A percentile compares a stretch with the other conserved stretches of the same genome.
phyloP scores from a whole-genome alignment of 2,797 vertebrate species.

The Potorous gilbertii region DNA sequence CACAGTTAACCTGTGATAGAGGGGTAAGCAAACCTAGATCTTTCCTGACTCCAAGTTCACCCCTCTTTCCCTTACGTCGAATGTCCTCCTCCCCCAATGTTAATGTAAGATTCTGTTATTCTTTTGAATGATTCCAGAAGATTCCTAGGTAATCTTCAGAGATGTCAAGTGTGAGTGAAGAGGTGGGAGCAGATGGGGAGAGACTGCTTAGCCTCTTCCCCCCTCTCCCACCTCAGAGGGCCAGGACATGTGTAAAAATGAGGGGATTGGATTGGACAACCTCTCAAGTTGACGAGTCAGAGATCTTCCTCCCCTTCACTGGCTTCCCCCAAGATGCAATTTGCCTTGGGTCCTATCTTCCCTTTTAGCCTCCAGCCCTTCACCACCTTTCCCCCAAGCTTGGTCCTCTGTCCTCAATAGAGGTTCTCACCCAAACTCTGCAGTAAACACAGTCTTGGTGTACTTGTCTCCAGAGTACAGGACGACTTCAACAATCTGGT shows the following conservation, averaged over 20 bases:
- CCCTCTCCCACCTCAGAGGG: neutral
- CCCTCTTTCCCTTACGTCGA: neutral
- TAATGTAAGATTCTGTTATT: neutral
- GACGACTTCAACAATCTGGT: constrained; percentile 90
- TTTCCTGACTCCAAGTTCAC: neutral
- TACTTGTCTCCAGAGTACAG: constrained; percentile 95
- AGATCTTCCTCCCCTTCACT: neutral
- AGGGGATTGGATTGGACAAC: neutral
- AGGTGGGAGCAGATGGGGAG: neutral
- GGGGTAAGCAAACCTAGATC: neutral
- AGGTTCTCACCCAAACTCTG: constrained; percentile 90
- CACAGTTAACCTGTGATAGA: neutral
- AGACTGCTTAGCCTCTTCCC: neutral
- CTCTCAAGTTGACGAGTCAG: too few relatives aligned
- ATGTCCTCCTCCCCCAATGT: neutral
- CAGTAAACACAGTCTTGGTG: constrained; percentile 87
- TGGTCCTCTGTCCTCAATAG: neutral
- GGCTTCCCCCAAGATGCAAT: neutral
- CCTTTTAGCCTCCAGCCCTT: neutral
- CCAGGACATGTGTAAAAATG: too few relatives aligned
- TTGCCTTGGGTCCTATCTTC: neutral
- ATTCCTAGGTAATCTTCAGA: constrained; percentile 31
- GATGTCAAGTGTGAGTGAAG: neutral
- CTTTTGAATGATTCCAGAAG: constrained; percentile 35
- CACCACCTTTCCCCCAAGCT: neutral